Conservation (phyloP, 2,797 vertebrate genomes). For the Momotus momota region DNA sequence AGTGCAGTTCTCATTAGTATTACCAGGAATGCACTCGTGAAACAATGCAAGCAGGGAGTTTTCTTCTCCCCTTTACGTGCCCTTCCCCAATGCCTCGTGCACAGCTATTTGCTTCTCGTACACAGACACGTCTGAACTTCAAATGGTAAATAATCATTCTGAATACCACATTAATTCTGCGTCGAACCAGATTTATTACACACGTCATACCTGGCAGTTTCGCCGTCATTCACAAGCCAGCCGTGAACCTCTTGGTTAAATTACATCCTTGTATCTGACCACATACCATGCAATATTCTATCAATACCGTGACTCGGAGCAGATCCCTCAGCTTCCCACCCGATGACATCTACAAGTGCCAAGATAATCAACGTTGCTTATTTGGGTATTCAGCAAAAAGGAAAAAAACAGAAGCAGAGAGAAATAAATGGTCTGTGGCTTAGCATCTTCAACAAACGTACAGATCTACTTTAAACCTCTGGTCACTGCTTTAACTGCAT, state of each 20-base stretch:
- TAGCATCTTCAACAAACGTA: neutral
- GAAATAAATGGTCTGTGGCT: neutral
- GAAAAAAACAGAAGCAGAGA: neutral
- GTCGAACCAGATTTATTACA: neutral
- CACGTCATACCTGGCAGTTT: neutral
- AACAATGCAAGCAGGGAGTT: neutral
- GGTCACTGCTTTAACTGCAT: neutral
- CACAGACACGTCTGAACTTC: neutral
- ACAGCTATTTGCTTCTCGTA: neutral
- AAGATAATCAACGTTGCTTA: neutral
- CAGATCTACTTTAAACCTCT: neutral
- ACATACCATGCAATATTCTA: neutral
- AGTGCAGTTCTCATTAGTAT: slow-evolving; percentile 57
- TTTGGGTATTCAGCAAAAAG: neutral
- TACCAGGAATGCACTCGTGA: neutral
- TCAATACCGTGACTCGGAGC: neutral
- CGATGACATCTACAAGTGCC: neutral
- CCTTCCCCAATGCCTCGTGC: neutral
- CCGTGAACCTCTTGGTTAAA: neutral
- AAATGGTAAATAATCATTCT: slow-evolving; percentile 9
- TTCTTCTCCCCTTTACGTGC: neutral
- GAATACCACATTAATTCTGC: neutral
- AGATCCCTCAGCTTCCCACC: neutral
- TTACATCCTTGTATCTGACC: neutral
- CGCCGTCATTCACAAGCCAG: neutral